A percentile compares a stretch with the other conserved stretches of the same genome.
These are phyloP conservation scores for Drosophila takahashii DNA, from an alignment of 1,140 invertebrate species.

Conservation along the genomic window DNA sequence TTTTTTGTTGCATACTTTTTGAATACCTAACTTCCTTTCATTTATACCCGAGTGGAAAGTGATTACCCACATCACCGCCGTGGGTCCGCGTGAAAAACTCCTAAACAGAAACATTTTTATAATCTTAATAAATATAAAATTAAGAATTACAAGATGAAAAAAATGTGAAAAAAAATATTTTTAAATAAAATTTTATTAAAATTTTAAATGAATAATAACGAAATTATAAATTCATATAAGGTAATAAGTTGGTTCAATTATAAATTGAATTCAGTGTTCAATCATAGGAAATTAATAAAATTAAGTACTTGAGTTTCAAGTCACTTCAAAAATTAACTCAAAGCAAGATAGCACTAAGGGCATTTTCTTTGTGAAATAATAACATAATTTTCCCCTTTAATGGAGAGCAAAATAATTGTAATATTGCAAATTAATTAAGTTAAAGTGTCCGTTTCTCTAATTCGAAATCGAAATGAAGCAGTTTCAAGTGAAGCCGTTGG, in stretches of 20 bases:
- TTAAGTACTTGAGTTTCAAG: not conserved
- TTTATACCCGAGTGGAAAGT: no score
- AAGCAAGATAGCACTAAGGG: not conserved
- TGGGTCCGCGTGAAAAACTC: no score
- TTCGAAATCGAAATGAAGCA: not conserved
- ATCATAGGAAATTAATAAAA: not conserved
- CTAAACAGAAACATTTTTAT: no score
- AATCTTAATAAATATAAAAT: no score
- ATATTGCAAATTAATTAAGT: not conserved
- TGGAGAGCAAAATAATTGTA: not conserved
- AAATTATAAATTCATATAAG: not conserved
- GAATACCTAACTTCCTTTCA: no score
- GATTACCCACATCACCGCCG: no score
- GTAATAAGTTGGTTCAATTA: not conserved
- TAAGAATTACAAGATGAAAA: no score
- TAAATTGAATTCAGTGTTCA: not conserved
- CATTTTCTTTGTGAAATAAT: not conserved
- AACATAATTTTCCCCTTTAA: not conserved
- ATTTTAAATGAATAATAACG: no score
- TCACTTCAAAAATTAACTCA: not conserved
- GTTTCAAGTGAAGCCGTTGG: slow-evolving; percentile 11
- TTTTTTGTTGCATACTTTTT: no score
- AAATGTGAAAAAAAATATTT: no score
- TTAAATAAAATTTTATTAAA: no score
- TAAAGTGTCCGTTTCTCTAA: not conserved